These are phyloP conservation scores for Schmidtea mediterranea DNA, from an alignment of 1,140 invertebrate species.

Conservation along the genomic window DNA sequence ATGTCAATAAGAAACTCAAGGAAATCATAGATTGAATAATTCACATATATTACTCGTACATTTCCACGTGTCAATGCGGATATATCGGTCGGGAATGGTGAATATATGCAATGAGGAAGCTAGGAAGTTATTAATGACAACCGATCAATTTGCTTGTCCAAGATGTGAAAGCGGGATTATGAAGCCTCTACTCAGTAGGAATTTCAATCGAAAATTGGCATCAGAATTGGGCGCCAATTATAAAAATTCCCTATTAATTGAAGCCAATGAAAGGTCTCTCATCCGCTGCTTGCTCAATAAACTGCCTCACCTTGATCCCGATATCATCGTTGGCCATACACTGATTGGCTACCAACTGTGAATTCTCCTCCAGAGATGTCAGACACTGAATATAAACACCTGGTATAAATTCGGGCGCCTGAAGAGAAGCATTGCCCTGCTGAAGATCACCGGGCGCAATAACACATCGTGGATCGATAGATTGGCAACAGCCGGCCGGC, in stretches of 20 bases:
- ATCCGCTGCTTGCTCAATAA: conserved; percentile 38
- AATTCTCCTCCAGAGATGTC: conserved; percentile 52
- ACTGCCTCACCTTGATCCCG: conserved; percentile 61
- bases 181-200: background rate
- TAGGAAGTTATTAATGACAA: too few relatives aligned
- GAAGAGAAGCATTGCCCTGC: conserved; percentile 35
- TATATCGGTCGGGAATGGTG: too few relatives aligned
- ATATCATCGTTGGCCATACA: conserved; percentile 72
- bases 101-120: too few relatives aligned
- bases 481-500: conserved; percentile 41
- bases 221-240: background rate
- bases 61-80: too few relatives aligned
- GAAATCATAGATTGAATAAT: too few relatives aligned
- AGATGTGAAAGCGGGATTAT: too few relatives aligned
- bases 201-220: background rate
- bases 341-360: conserved; percentile 58
- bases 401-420: conserved; percentile 69
- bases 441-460: conserved; percentile 19
- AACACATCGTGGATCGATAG: conserved; percentile 24
- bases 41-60: too few relatives aligned
- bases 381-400: conserved; percentile 41
- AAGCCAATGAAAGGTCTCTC: conserved; percentile 53
- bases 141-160: too few relatives aligned
- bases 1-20: too few relatives aligned
- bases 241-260: conserved; percentile 38